phyloP scores from a whole-genome alignment of 2,113 vertebrate species.

The Microcebus murinus region DNA sequence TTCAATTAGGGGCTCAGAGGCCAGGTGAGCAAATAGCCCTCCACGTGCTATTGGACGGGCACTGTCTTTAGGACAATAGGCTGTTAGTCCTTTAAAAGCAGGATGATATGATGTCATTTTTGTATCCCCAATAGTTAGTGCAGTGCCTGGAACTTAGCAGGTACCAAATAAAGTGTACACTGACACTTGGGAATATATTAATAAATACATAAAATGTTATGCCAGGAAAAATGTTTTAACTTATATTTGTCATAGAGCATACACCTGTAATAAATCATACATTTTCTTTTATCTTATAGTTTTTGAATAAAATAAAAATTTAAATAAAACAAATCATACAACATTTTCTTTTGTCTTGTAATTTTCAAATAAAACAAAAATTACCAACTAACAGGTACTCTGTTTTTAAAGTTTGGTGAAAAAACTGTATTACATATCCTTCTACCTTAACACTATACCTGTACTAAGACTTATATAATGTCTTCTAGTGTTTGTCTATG shows the following conservation, averaged over 20 bases:
- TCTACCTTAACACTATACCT: neutral
- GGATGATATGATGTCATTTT: neutral
- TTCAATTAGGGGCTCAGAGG: neutral
- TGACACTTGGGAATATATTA: neutral
- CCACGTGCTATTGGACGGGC: neutral
- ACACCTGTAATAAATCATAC: neutral
- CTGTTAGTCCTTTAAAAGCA: neutral
- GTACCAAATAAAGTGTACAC: neutral
- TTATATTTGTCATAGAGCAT: neutral
- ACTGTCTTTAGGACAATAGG: neutral
- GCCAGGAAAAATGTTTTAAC: neutral
- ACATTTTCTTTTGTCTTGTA: neutral
- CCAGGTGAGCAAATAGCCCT: neutral
- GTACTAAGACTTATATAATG: neutral
- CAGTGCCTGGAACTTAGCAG: neutral
- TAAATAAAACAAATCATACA: neutral
- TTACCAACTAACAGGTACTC: too few species aligned
- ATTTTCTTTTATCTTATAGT: neutral
- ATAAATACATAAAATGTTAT: neutral
- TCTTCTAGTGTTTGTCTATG: neutral
- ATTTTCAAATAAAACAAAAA: neutral
- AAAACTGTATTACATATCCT: neutral
- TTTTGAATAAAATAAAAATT: neutral
- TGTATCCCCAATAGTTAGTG: neutral
- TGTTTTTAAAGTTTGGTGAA: neutral